Base-by-base conservation (phyloP, 2,888 invertebrate species). In the Polyommatus icarus region DNA sequence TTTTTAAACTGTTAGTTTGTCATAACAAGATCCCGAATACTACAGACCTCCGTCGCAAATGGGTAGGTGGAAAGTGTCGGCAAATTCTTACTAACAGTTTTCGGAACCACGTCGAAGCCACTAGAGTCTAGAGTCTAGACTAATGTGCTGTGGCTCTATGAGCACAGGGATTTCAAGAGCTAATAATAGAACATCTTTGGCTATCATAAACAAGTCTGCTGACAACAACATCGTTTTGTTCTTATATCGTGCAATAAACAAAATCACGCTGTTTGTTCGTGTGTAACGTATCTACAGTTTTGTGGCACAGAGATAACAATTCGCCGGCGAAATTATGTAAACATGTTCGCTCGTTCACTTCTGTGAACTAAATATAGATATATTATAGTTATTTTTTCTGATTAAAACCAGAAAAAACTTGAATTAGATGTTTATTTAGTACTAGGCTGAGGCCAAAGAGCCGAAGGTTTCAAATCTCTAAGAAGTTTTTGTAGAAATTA, bases 251-350 rank as follows among this genome's bases (percentile, higher is more conserved):
- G 36, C 40, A 72, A 72, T 20, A 50, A 24, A 50, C 20, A 24
- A 24, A 50, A 29, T 75, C 75, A 75, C 29, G 75, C 54, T 75
- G 75, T 75, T 75, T 50, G 54, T 75, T 54, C 75, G 75, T 75
- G 75, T 54, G 29, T 54, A 46, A 29, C 75, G 46, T 54, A 54
- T 40, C 20, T 40, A 72, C 2, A 24, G 15, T 77, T 77, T 71
- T 77, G 36, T 73, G 57, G 77, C 59, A 57, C 40, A 36, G 40
- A 46, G 77, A 77, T 77, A 77, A 77, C 57, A 77, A 77, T 77
- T 72, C 57, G 77, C 24, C 24, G 59, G 54, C 40, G 40, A 77
- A 73, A 72, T 57, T 40, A 57, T 73, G 77, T 77, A 72, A 77
- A 77, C 40, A 77, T 46, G 18, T 24, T 46, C 46, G 12, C 20